Evolutionary conservation across 2,113 vertebrate genomes (phyloP).

Genomic region (Eubucco bourcierii): DNA sequence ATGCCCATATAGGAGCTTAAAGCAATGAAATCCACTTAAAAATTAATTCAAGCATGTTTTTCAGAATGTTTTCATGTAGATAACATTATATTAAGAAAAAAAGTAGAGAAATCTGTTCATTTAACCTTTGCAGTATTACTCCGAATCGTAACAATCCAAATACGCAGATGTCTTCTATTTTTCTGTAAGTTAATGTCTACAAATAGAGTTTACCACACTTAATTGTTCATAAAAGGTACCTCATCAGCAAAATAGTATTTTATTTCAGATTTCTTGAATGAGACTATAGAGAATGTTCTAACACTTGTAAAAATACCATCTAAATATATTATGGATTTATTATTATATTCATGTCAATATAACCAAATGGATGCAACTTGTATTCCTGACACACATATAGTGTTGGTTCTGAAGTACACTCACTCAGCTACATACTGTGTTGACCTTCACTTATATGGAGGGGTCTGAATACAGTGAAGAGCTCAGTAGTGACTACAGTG

Average conservation of each 20-base stretch:
- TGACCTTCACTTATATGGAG: neutral
- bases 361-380: neutral
- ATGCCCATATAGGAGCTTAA: neutral
- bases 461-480: neutral
- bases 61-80: neutral
- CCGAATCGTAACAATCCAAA: neutral
- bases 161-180: neutral
- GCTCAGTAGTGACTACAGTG: neutral
- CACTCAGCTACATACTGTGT: neutral
- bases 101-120: neutral
- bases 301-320: neutral
- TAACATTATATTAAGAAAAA: neutral
- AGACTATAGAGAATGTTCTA: neutral
- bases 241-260: neutral
- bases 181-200: neutral
- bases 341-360: neutral
- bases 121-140: neutral
- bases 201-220: neutral
- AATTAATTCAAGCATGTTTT: neutral
- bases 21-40: neutral
- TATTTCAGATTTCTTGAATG: neutral
- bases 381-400: neutral
- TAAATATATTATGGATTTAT: neutral
- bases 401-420: neutral
- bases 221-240: neutral